Evolutionary conservation across 2,797 vertebrate genomes (phyloP).

Genomic region (Protonibea diacanthus): DNA sequence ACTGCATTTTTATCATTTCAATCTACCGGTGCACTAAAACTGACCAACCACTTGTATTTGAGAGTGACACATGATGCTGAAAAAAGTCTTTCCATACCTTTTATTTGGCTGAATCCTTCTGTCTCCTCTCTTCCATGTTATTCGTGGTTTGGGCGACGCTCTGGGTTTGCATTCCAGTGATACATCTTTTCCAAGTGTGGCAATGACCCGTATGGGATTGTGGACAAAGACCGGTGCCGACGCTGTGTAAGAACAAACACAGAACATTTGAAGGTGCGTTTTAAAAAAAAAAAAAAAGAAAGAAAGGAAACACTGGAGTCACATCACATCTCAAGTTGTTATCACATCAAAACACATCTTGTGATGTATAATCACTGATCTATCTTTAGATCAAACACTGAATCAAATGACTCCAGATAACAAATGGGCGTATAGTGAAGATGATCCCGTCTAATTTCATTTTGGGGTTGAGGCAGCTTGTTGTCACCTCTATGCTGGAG

Average conservation of each 20-base stretch:
- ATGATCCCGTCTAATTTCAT: background rate
- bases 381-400: background rate
- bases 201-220: conserved; percentile 89
- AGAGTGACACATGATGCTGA: background rate
- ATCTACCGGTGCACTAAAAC: background rate
- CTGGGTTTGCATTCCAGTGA: conserved; percentile 92
- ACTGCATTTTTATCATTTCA: conserved; percentile 3
- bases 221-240: conserved; percentile 90
- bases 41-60: background rate
- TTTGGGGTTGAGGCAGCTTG: too few species aligned
- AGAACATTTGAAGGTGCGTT: background rate
- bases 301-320: background rate
- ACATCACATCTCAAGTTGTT: background rate
- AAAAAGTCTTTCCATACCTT: conserved; percentile 83
- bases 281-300: background rate
- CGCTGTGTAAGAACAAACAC: conserved; percentile 81
- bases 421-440: background rate
- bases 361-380: background rate
- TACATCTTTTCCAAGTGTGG: conserved; percentile 92
- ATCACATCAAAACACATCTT: background rate
- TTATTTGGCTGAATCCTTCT: conserved; percentile 83
- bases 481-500: background rate
- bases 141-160: conserved; percentile 92
- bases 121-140: conserved; percentile 94
- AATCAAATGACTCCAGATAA: background rate